These are phyloP conservation scores for Pseudococcus jackbeardsleyi DNA, from an alignment of 2,888 invertebrate species.

Conservation along the genomic window DNA sequence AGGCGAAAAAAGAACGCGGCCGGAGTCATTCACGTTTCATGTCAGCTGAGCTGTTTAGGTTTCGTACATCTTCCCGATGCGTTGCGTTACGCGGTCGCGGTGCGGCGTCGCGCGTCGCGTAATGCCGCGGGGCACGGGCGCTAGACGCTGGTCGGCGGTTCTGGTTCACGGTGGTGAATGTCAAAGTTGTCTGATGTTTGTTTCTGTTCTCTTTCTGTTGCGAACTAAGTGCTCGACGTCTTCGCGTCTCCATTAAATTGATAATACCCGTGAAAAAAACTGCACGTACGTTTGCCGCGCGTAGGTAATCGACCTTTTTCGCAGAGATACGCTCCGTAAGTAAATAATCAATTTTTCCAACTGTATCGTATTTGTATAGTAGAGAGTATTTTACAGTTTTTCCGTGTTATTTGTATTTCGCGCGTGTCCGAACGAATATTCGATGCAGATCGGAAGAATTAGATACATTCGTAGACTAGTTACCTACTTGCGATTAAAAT, in stretches of 20 bases:
- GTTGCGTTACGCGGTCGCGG: not conserved
- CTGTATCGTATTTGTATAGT: not conserved
- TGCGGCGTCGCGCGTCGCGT: not conserved
- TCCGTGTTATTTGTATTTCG: not conserved
- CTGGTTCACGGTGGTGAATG: conserved; percentile 34
- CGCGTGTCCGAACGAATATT: not conserved
- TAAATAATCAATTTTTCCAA: conserved; percentile 14
- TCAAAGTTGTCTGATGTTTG: conserved; percentile 25
- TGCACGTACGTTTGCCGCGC: not conserved
- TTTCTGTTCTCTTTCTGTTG: conserved; percentile 13
- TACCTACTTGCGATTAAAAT: not conserved
- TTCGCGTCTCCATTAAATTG: not conserved
- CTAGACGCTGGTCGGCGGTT: conserved; percentile 11
- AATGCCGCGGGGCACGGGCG: not conserved
- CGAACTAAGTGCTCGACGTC: not conserved
- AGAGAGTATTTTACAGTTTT: conserved; percentile 12
- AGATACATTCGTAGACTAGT: not conserved
- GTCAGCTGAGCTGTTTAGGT: not conserved
- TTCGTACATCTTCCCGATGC: conserved; percentile 15
- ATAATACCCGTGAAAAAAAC: not conserved
- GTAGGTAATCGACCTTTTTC: conserved; percentile 43
- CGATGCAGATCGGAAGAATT: too few relatives aligned
- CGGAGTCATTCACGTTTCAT: conserved; percentile 4
- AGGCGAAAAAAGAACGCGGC: not conserved
- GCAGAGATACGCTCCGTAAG: not conserved